Conservation (phyloP, 2,113 vertebrate genomes). For the Narcine bancroftii region DNA sequence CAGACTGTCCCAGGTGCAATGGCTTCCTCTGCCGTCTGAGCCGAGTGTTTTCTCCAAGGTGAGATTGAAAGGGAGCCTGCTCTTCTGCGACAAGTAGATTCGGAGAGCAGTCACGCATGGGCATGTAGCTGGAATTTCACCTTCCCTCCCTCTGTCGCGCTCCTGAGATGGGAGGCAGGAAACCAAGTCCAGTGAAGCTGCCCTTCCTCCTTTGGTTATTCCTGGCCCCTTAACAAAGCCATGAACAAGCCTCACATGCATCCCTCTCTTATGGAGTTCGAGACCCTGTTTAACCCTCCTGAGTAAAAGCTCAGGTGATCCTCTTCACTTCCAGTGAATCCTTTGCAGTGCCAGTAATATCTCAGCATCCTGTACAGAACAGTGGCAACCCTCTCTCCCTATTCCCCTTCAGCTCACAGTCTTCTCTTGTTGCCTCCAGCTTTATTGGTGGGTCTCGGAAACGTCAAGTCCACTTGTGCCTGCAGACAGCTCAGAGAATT, state of each 20-base stretch:
- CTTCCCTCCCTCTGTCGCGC: background rate
- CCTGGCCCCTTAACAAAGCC: background rate
- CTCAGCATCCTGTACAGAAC: background rate
- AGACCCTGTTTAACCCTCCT: background rate
- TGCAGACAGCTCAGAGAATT: no score
- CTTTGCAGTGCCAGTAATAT: no score
- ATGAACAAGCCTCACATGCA: background rate
- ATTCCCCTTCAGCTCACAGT: background rate
- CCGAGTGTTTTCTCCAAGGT: background rate
- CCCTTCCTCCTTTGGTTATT: background rate
- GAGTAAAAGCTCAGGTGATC: background rate
- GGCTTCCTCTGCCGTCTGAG: background rate
- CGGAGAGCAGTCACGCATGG: slow-evolving; percentile 15
- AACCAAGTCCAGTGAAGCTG: background rate
- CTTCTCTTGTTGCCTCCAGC: background rate
- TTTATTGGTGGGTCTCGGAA: background rate
- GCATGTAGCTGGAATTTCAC: slow-evolving; percentile 14
- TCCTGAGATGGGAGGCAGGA: background rate
- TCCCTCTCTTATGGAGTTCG: background rate
- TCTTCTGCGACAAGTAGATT: slow-evolving; percentile 6
- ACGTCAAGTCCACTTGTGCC: background rate
- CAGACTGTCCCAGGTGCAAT: background rate
- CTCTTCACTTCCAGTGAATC: background rate
- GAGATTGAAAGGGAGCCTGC: background rate
- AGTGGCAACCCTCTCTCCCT: background rate